Percentiles rank a stretch among this genome's conserved stretches.
Conservation (phyloP, 37 sponge, comb jelly and placozoan species). For the Bolinopsis microptera region DNA sequence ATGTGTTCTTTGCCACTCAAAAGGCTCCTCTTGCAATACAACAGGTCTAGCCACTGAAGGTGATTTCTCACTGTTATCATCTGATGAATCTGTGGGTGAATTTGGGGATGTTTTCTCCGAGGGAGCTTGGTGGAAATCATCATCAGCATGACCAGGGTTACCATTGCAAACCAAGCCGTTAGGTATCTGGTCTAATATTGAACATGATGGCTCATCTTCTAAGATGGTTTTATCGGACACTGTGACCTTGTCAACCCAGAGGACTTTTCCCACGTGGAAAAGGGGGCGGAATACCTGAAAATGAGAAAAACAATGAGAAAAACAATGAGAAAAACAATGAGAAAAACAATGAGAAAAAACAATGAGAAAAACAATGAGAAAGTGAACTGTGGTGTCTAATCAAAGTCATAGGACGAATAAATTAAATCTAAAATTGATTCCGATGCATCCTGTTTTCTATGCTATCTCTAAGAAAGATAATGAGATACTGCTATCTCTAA, state of each 20-base stretch:
- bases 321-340: too few species aligned
- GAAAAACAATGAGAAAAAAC: too few species aligned
- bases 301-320: too few species aligned
- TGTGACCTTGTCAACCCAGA: neutral
- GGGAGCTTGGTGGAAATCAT: neutral
- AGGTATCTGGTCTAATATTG: neutral
- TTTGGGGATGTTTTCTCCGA: neutral
- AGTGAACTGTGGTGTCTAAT: too few species aligned
- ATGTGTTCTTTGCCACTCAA: neutral
- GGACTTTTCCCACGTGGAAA: neutral
- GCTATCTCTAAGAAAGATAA: too few species aligned
- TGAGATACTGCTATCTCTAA: too few species aligned
- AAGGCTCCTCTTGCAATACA: neutral
- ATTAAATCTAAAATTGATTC: too few species aligned
- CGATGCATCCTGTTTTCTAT: too few species aligned
- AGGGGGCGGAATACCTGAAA: slow-evolving; percentile 7
- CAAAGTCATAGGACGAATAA: too few species aligned
- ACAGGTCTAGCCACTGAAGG: neutral
- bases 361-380: too few species aligned
- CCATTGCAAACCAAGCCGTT: neutral
- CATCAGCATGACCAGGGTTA: neutral
- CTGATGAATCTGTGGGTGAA: neutral
- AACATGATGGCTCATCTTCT: neutral
- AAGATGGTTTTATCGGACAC: neutral
- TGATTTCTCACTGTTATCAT: neutral